Base-by-base conservation (phyloP, 2,888 invertebrate species). In the Andricus quercusramuli region DNA sequence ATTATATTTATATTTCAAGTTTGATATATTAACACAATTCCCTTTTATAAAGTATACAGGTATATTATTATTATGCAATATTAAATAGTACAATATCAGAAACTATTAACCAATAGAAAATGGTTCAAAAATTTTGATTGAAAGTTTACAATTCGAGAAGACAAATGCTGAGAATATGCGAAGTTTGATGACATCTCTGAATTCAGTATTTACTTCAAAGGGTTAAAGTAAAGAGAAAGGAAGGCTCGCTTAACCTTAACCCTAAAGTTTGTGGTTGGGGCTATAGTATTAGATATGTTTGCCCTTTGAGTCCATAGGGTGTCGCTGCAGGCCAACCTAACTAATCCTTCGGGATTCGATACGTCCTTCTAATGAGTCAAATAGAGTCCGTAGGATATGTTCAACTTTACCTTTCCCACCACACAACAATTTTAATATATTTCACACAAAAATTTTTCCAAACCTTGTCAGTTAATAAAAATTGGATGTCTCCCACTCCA, bases 241-340 rank as follows among this genome's bases (percentile, higher is more conserved):
- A 87, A 88, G 89, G 88, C 90, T 88, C 90, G 91, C 91, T 92
- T 92, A 92, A 92, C 92, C 92, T 92, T 92, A 92, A 92, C 92
- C 92, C 92, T 92, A 91, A 91, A 92, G 92, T 90, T 92, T 90
- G 91, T 88, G 91, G 92, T 87, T 87, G 88, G 86, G 89, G 85
- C 90, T 92, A 92, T 92, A 92, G 92, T 91, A 25, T 25, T 25
- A 90, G 92, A 92, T 92, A 92, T 92, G 90, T 91, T 92, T 92
- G 92, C 92, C 92, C 92, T 92, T 92, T 92, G 92, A 92, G 91
- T 88, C 88, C 90, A 88, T 88, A 84, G 87, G 84, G 86, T 84
- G 84, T 84, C 85, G 89, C 87, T 88, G 86, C 88, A 85, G 90
- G 89, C 86, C 87, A 87, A 89, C 87, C 87, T 86, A 87, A 87